phyloP scores from a whole-genome alignment of 2,888 invertebrate species.

The Hipparchia semele region DNA sequence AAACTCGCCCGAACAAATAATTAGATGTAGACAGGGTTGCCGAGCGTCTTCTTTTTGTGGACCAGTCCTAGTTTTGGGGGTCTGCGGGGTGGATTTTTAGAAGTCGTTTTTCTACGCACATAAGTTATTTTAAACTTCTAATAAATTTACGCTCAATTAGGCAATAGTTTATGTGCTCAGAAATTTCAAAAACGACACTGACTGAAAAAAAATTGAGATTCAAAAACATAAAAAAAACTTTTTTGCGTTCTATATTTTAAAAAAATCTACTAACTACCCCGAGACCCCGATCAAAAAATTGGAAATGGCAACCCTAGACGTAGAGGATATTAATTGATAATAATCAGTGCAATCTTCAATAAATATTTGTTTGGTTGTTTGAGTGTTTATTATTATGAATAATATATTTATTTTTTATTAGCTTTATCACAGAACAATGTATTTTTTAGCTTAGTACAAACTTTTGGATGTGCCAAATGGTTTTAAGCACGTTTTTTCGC shows the following conservation, averaged over 20 bases:
- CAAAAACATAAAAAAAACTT: neutral
- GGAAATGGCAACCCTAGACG: slow-evolving; percentile 15
- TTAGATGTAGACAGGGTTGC: slow-evolving; percentile 66
- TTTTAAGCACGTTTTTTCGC: slow-evolving; percentile 71
- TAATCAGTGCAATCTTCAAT: slow-evolving; percentile 72
- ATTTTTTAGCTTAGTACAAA: slow-evolving; percentile 78
- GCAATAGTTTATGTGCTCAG: too few relatives aligned
- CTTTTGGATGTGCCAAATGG: slow-evolving; percentile 79
- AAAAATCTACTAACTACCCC: neutral
- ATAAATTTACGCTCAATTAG: neutral
- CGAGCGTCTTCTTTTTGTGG: slow-evolving; percentile 29
- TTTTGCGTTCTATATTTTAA: neutral
- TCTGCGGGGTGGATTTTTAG: neutral
- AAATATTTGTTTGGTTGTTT: slow-evolving; percentile 66
- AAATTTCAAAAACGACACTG: neutral
- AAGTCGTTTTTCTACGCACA: neutral
- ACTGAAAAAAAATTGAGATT: neutral
- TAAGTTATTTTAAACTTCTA: neutral
- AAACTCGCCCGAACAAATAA: slow-evolving; percentile 79
- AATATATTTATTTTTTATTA: slow-evolving; percentile 72
- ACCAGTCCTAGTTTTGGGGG: neutral
- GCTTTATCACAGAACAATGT: slow-evolving; percentile 69
- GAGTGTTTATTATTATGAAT: slow-evolving; percentile 56
- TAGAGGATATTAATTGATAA: slow-evolving; percentile 25
- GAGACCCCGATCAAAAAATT: neutral